Percentiles rank a stretch among this genome's conserved stretches.
phyloP scores from a whole-genome alignment of 2,797 vertebrate genomes.

The Falco concolor region DNA sequence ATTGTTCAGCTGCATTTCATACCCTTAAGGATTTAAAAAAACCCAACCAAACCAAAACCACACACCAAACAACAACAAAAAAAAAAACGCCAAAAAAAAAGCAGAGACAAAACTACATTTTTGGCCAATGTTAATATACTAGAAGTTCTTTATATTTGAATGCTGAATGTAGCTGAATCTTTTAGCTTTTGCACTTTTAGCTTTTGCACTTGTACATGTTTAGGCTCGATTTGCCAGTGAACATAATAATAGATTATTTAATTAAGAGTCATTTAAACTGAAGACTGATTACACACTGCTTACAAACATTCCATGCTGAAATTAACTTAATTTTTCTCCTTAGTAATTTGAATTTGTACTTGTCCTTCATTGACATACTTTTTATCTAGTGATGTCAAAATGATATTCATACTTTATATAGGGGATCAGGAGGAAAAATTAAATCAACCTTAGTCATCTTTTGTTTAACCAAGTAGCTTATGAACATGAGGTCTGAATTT shows the following conservation, averaged over 20 bases:
- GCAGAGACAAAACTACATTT: not conserved
- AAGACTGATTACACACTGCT: constrained; percentile 66
- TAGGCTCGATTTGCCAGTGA: constrained; percentile 56
- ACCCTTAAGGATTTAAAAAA: not conserved
- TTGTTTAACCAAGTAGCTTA: not conserved
- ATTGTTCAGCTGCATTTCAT: not conserved
- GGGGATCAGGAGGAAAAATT: constrained; percentile 4
- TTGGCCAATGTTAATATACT: not conserved
- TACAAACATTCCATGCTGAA: constrained; percentile 55
- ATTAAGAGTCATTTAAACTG: constrained; percentile 70
- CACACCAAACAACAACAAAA: not conserved
- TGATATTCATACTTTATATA: constrained; percentile 48
- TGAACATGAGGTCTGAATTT: not conserved
- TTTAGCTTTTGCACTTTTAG: constrained; percentile 21
- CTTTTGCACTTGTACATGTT: constrained; percentile 55
- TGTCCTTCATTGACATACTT: constrained; percentile 57
- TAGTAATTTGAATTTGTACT: constrained; percentile 66
- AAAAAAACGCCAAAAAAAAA: not conserved
- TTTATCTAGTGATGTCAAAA: constrained; percentile 56
- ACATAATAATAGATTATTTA: constrained; percentile 70
- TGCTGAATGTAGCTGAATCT: constrained; percentile 1
- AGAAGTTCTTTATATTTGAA: not conserved
- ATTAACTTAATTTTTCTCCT: constrained; percentile 52
- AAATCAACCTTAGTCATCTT: not conserved
- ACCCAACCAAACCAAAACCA: not conserved